Evolutionary conservation across 2,888 invertebrate genomes (phyloP), one percentile per base, ranked within the genome.

Genomic region (Subacronicta megacephala): DNA sequence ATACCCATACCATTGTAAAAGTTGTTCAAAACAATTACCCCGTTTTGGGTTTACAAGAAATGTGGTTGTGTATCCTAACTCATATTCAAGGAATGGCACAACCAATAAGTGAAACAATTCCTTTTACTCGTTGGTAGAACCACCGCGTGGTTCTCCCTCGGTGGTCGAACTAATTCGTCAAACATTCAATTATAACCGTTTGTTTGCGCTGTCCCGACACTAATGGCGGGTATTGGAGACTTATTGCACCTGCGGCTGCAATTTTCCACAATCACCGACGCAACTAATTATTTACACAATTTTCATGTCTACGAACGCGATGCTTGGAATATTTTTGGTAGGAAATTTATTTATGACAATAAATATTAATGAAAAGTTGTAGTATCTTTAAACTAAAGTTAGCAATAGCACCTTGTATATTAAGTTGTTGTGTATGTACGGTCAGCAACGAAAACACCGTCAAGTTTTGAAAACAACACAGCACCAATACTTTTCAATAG

Each of bases 171-270:
- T 81, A 83, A 89, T 89, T 85, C 83, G 82, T 88, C 85, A 85
- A 83, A 80, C 75, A 73, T 84, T 81, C 84, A 83, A 87, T 86
- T 84, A 77, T 72, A 64, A 80, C 71, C 72, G 82, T 88, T 85
- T 91, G 90, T 92, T 92, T 91, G 90, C 87, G 85, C 87, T 88
- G 88, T 82, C 81, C 64, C 70, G 85, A 81, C 88, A 77, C 82
- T 90, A 90, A 93, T 92, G 72, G 78, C 61, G 55, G 87, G 77
- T 86, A 84, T 85, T 82, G 83, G 67, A 81, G 78, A 79, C 87
- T 92, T 91, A 92, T 90, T 85, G 87, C 89, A 78, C 76, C 80
- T 65, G 75, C 78, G 75, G 76, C 82, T 71, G 85, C 81, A 92
- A 92, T 91, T 90, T 90, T 74, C 84, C 63, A 78, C 80, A 88